Evolutionary conservation across 2,113 vertebrate species (phyloP).

Genomic region (Chrysemys picta): DNA sequence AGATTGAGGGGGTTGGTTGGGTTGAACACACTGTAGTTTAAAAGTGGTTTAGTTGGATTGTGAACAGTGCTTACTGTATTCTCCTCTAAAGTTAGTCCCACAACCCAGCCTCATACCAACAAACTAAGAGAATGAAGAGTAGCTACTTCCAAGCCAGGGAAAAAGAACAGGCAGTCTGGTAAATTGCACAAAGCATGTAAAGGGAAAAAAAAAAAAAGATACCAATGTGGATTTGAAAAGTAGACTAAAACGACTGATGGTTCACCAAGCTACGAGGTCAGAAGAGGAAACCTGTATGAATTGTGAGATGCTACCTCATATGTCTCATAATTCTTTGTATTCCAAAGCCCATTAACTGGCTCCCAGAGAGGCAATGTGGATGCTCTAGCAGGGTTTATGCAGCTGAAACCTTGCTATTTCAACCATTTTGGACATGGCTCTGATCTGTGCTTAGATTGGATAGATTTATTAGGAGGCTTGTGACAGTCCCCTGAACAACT

Average conservation of each 20-base stretch:
- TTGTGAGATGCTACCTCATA: neutral
- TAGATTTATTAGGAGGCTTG: conserved; percentile 55
- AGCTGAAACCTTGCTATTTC: conserved; percentile 38
- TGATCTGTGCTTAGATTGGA: conserved; percentile 48
- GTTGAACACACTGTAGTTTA: conserved; percentile 54
- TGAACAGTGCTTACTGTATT: neutral
- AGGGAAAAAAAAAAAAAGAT: neutral
- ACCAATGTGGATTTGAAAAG: neutral
- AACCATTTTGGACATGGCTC: conserved; percentile 36
- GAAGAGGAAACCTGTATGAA: neutral
- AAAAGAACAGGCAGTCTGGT: conserved; percentile 14
- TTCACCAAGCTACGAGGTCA: neutral
- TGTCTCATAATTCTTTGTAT: conserved; percentile 16
- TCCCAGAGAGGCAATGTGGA: neutral
- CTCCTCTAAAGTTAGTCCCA: conserved; percentile 18
- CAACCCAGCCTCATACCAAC: conserved; percentile 24
- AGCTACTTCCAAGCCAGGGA: conserved; percentile 11
- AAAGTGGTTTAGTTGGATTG: conserved; percentile 29
- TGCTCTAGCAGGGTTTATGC: conserved; percentile 30
- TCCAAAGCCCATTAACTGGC: conserved; percentile 56
- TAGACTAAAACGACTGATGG: conserved; percentile 21
- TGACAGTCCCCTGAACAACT: conserved; percentile 25
- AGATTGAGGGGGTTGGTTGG: conserved; percentile 37
- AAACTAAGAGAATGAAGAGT: conserved; percentile 40
- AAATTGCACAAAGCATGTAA: conserved; percentile 10